Conservation (phyloP, 2,113 vertebrate species). For the Lophius piscatorius region DNA sequence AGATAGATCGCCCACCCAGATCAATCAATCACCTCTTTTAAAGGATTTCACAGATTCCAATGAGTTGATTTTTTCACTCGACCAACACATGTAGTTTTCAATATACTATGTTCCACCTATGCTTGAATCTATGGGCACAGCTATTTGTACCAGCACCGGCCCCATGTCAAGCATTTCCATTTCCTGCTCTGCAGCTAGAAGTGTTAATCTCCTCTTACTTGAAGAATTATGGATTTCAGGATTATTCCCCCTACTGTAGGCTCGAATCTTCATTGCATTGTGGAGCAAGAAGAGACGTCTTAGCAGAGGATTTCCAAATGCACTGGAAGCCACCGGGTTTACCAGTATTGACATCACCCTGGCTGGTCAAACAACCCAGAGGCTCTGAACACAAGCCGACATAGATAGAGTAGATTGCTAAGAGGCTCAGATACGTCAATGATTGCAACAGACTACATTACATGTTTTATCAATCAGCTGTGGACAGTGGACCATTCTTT, state of each 20-base stretch:
- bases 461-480: constrained; percentile 68
- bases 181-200: constrained; percentile 12
- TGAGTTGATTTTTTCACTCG: too few relatives aligned
- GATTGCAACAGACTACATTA: constrained; percentile 10
- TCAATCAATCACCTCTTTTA: too few relatives aligned
- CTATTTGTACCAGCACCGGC: constrained; percentile 1
- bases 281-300: background rate
- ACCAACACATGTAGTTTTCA: constrained; percentile 2
- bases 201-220: background rate
- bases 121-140: background rate
- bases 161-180: background rate
- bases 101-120: too few relatives aligned
- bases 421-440: constrained; percentile 41
- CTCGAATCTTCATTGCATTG: background rate
- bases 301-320: constrained; percentile 18
- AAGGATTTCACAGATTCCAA: too few relatives aligned
- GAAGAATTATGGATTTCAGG: background rate
- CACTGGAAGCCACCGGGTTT: background rate
- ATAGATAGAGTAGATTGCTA: constrained; percentile 34
- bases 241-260: constrained; percentile 1
- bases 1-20: too few relatives aligned
- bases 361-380: constrained; percentile 29
- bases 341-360: constrained; percentile 14
- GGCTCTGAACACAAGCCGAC: constrained; percentile 31
- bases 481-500: constrained; percentile 17